Evolutionary conservation across 2,797 vertebrate species (phyloP).

Genomic region (Enteromius viviparus): DNA sequence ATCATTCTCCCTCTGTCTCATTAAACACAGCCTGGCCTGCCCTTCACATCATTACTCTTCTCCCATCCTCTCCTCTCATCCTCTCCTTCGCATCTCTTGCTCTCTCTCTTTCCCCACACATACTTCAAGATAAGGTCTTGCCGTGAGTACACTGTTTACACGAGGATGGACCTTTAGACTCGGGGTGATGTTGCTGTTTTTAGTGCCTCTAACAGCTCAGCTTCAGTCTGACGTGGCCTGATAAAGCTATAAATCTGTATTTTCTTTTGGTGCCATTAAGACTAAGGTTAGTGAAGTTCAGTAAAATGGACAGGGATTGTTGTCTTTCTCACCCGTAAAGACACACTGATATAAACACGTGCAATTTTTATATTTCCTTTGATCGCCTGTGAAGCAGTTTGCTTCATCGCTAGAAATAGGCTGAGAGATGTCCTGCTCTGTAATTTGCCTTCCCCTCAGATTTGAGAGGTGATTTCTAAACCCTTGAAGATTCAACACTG

Average conservation of each 20-base stretch:
- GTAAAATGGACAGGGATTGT: constrained; percentile 21
- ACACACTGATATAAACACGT: neutral
- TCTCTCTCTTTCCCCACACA: constrained; percentile 33
- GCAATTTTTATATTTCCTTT: neutral
- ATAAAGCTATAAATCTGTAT: constrained; percentile 5
- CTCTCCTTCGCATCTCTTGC: constrained; percentile 13
- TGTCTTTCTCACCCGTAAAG: constrained; percentile 12
- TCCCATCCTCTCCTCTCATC: constrained; percentile 40
- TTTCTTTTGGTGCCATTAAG: constrained; percentile 11
- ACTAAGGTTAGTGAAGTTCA: constrained; percentile 18
- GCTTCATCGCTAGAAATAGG: constrained; percentile 17
- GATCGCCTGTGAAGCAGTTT: neutral
- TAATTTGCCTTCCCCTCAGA: constrained; percentile 53
- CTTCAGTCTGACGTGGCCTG: neutral
- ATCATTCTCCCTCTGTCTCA: constrained; percentile 64
- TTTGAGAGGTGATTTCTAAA: constrained; percentile 52
- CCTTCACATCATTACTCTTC: constrained; percentile 59
- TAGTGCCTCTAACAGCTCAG: constrained; percentile 15
- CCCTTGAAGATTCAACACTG: constrained; percentile 42
- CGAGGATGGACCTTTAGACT: constrained; percentile 18
- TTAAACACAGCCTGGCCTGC: constrained; percentile 61
- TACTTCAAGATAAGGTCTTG: constrained; percentile 24
- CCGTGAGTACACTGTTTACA: constrained; percentile 26
- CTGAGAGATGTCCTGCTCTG: constrained; percentile 40
- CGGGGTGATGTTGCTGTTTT: constrained; percentile 32